Base-by-base conservation (phyloP, 2,888 invertebrate genomes). In the Cerceris rybyensis region DNA sequence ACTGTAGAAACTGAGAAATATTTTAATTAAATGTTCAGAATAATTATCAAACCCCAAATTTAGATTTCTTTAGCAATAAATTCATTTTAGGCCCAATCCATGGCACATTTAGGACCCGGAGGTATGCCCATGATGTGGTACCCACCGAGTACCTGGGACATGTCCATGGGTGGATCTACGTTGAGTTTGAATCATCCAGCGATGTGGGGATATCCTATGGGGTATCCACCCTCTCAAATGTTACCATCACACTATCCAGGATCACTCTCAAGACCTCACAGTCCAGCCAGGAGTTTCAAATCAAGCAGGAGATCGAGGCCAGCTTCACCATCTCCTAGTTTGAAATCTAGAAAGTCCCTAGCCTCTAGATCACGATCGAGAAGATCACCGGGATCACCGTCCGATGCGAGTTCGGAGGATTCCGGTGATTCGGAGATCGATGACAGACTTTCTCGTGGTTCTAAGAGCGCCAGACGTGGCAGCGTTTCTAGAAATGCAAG, bases 341-440 rank as follows among this genome's bases (percentile, higher is more conserved):
- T 95, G 65, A 95, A 96, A 82, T 96, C 96, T 4, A 94, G 96
- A 46, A 95, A 96, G 82, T 96, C 96, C 0, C 93, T 95, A 88
- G 93, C 93, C 43, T 93, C 94, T 74, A 93, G 94, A 43, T 89
- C 90, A 5, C 93, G 94, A 83, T 93, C 94, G 42, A 89, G 93
- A 52, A 87, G 88, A 55, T 90, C 90, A 5, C 90, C 83, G 0
- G 88, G 86, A 28, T 92, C 92, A 5, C 91, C 90, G 0, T 91
- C 91, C 0, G 92, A 92, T 68, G 92, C 92, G 0, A 92, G 92
- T 46, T 92, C 92, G 4, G 92, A 92, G 64, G 86, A 92, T 71
- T 92, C 92, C 0, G 96, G 95, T 14, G 95, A 95, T 81, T 95
- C 95, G 0, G 96, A 96, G 60, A 93, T 94, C 16, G 94, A 94